phyloP scores from a whole-genome alignment of 2,797 vertebrate species.

The Paratrypauchen microcephalus region DNA sequence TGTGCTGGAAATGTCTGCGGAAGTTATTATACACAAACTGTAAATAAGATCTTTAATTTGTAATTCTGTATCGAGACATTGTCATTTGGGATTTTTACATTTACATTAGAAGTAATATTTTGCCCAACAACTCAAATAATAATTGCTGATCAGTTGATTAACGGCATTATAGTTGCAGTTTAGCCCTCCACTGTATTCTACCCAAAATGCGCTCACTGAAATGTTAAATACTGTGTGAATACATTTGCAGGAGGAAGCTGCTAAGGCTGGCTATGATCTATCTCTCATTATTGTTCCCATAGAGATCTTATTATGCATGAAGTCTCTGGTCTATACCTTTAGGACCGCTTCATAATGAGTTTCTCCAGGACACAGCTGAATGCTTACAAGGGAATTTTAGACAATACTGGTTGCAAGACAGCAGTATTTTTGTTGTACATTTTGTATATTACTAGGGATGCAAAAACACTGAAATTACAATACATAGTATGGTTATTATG shows the following conservation, averaged over 20 bases:
- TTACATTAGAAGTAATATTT: too few species aligned
- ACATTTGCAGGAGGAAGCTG: neutral
- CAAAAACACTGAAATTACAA: too few species aligned
- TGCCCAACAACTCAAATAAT: too few species aligned
- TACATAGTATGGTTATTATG: too few species aligned
- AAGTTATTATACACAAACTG: too few species aligned
- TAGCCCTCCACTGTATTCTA: neutral
- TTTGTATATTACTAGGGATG: too few species aligned
- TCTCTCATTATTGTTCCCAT: conserved; percentile 26
- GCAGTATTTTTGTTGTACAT: too few species aligned
- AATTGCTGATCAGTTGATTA: neutral
- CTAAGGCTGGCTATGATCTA: too few species aligned
- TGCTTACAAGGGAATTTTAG: neutral
- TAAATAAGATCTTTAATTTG: too few species aligned
- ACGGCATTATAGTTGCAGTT: neutral
- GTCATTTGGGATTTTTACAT: too few species aligned
- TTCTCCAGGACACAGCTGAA: neutral
- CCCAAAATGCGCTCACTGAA: neutral
- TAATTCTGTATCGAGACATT: too few species aligned
- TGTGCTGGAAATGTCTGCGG: too few species aligned
- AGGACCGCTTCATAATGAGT: neutral
- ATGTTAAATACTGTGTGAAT: neutral
- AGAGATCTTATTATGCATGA: conserved; percentile 14
- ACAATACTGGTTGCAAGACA: neutral
- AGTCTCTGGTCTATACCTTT: conserved; percentile 2